Percentiles rank a stretch among this genome's conserved stretches.
Conservation (phyloP, 2,113 vertebrate species). For the Balaeniceps rex region DNA sequence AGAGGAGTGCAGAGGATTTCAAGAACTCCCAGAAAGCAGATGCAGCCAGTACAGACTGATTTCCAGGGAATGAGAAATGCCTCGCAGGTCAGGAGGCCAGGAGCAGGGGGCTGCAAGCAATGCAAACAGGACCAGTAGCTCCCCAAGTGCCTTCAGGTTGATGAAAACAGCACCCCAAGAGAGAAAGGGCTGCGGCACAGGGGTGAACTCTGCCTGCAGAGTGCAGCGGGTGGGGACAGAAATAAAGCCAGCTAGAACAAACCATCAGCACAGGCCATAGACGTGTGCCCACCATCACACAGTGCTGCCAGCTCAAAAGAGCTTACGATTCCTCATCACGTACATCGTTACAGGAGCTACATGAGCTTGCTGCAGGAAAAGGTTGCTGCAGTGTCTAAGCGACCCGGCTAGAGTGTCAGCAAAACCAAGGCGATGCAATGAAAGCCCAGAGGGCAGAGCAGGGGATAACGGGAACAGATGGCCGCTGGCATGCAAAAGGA, state of each 20-base stretch:
- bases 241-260: neutral
- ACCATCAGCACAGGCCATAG: neutral
- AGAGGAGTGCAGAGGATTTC: slow-evolving; percentile 75
- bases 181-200: neutral
- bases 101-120: neutral
- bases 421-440: neutral
- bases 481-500: neutral
- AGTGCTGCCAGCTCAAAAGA: neutral
- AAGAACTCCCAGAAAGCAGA: slow-evolving; percentile 75
- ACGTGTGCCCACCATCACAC: neutral
- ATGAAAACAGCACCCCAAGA: neutral
- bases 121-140: neutral
- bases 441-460: neutral
- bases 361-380: neutral
- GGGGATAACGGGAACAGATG: neutral
- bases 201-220: neutral
- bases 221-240: neutral
- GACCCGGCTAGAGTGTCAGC: neutral
- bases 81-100: neutral
- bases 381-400: neutral
- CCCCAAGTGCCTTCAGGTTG: no score
- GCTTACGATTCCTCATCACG: neutral
- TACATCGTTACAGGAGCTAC: neutral
- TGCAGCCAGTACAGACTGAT: slow-evolving; percentile 69
- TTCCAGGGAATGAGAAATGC: neutral